phyloP scores from a whole-genome alignment of 2,797 vertebrate genomes.

The Galaxias olidus region DNA sequence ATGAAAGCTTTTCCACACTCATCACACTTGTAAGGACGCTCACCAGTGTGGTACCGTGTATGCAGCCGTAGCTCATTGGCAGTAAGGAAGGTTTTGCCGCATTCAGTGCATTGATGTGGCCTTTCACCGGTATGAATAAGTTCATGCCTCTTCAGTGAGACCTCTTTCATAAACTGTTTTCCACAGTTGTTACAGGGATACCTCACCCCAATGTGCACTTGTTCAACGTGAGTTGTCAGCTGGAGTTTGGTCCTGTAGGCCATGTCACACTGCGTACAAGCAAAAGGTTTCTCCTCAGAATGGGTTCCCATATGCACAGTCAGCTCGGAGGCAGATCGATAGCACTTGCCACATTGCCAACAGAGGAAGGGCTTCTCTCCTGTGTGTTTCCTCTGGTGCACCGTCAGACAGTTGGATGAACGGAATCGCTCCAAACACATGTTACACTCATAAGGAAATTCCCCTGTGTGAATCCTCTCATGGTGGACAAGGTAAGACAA shows the following conservation, averaged over 20 bases:
- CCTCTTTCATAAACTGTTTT: conserved; percentile 75
- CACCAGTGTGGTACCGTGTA: conserved; percentile 71
- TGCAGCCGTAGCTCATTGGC: conserved; percentile 70
- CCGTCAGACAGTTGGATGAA: conserved; percentile 70
- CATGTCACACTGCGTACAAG: conserved; percentile 63
- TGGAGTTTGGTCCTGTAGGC: conserved; percentile 73
- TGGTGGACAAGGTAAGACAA: conserved; percentile 73
- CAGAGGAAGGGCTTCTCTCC: conserved; percentile 75
- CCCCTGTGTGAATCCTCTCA: conserved; percentile 71
- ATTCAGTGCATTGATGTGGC: conserved; percentile 69
- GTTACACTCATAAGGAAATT: conserved; percentile 65
- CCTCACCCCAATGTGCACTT: conserved; percentile 69
- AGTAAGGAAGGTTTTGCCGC: conserved; percentile 72
- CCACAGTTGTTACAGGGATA: conserved; percentile 70
- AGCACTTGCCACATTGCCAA: conserved; percentile 75
- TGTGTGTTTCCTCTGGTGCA: conserved; percentile 71
- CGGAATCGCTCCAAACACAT: conserved; percentile 69
- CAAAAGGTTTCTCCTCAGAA: conserved; percentile 67
- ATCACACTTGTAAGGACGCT: conserved; percentile 72
- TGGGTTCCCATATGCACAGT: conserved; percentile 74
- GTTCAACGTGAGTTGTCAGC: conserved; percentile 69
- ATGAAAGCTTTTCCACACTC: conserved; percentile 73
- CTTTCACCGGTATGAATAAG: conserved; percentile 72
- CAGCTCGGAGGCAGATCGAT: conserved; percentile 72
- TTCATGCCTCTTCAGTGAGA: conserved; percentile 70